A percentile compares a stretch with the other conserved stretches of the same genome.
phyloP scores from a whole-genome alignment of 64 coral and sea anemone species.

The Anthopleura sola region DNA sequence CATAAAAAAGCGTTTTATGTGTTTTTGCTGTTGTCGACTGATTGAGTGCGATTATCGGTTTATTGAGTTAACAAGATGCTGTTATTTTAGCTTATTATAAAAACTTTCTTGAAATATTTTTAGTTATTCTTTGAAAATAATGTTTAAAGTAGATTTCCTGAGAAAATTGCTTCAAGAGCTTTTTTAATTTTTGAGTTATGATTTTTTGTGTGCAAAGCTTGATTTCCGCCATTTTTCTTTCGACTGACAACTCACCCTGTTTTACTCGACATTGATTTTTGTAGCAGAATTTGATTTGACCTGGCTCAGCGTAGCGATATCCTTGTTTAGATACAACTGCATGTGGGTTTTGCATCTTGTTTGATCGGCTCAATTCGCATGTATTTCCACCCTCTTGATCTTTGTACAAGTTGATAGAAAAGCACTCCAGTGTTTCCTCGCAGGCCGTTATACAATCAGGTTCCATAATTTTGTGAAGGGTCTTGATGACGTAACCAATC shows the following conservation, averaged over 20 bases:
- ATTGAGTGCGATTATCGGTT: too few species aligned
- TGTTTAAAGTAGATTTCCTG: too few species aligned
- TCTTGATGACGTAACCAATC: background rate
- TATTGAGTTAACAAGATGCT: too few species aligned
- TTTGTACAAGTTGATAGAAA: background rate
- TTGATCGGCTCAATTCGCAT: background rate
- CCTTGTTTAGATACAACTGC: background rate
- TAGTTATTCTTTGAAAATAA: too few species aligned
- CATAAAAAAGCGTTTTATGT: too few species aligned
- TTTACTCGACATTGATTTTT: background rate
- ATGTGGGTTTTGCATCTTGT: background rate
- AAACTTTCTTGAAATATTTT: too few species aligned
- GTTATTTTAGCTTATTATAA: too few species aligned
- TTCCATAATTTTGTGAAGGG: background rate
- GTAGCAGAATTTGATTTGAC: background rate
- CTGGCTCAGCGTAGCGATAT: background rate
- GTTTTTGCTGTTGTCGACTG: too few species aligned
- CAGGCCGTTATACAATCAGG: background rate
- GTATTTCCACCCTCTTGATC: background rate
- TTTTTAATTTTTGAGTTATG: too few species aligned
- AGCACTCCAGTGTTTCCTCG: background rate
- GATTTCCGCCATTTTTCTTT: too few species aligned
- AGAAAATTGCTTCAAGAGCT: too few species aligned
- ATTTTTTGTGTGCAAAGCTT: too few species aligned
- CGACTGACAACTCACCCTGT: background rate